These are phyloP conservation scores for Acleris cristana DNA, from an alignment of 2,888 invertebrate species.

Conservation along the genomic window DNA sequence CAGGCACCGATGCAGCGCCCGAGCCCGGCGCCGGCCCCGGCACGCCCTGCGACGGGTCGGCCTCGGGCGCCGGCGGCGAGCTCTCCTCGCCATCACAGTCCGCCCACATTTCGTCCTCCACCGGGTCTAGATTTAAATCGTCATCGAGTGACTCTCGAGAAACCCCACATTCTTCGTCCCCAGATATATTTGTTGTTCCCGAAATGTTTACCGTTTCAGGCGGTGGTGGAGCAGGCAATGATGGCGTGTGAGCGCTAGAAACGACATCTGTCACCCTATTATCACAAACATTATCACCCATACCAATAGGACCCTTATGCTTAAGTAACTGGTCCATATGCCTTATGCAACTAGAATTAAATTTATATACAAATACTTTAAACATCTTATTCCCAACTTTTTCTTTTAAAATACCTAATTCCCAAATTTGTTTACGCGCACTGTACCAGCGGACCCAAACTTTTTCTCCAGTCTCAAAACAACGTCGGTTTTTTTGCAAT, in stretches of 20 bases:
- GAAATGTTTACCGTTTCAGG: background rate
- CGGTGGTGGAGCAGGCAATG: background rate
- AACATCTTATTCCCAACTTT: slow-evolving; percentile 38
- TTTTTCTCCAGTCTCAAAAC: slow-evolving; percentile 27
- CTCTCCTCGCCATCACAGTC: slow-evolving; percentile 2
- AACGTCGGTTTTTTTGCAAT: background rate
- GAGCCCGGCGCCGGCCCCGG: slow-evolving; percentile 5
- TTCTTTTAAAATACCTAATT: slow-evolving; percentile 24
- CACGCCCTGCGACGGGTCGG: background rate
- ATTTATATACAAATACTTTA: slow-evolving; percentile 16
- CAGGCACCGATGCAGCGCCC: background rate
- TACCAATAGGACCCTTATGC: slow-evolving; percentile 12
- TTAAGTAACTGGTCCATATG: slow-evolving; percentile 35
- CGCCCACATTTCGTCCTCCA: slow-evolving; percentile 10
- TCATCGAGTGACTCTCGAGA: background rate
- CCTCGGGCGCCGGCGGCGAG: background rate
- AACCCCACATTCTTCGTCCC: background rate
- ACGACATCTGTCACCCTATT: background rate
- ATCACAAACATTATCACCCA: background rate
- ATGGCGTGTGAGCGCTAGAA: background rate
- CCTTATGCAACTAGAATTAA: slow-evolving; percentile 13
- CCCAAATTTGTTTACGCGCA: slow-evolving; percentile 33
- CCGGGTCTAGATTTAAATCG: background rate
- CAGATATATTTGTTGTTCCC: too few relatives aligned
- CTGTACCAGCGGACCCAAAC: slow-evolving; percentile 39